phyloP scores from a whole-genome alignment of 2,797 vertebrate species.

The Gymnothorax javanicus region DNA sequence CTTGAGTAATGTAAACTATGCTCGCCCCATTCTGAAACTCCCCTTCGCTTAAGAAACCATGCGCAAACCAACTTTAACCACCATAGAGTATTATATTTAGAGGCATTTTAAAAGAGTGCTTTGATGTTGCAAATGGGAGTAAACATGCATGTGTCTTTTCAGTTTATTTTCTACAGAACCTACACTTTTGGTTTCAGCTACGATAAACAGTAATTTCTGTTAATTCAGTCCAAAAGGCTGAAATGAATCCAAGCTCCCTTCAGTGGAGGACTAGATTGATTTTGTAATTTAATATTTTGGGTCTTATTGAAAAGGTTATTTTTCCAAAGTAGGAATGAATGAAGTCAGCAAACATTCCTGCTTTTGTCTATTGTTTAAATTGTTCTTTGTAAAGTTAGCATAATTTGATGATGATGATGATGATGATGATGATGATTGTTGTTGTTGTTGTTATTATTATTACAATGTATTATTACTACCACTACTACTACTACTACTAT shows the following conservation, averaged over 20 bases:
- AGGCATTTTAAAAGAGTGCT: conserved; percentile 47
- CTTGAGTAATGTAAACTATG: conserved; percentile 63
- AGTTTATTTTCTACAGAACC: conserved; percentile 39
- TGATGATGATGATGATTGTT: not conserved
- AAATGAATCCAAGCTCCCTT: not conserved
- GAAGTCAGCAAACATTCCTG: not conserved
- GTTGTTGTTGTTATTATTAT: not conserved
- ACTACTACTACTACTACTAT: not conserved
- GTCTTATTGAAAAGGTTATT: not conserved
- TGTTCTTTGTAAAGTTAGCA: not conserved
- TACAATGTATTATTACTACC: too few relatives aligned
- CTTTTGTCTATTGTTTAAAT: not conserved
- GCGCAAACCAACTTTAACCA: conserved; percentile 60
- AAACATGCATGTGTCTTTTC: conserved; percentile 44
- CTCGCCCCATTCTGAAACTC: conserved; percentile 55
- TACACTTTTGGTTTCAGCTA: conserved; percentile 38
- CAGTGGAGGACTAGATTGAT: not conserved
- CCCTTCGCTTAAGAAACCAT: conserved; percentile 60
- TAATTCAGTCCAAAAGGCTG: not conserved
- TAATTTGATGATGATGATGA: too few relatives aligned
- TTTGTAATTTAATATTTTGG: not conserved
- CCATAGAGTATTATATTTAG: conserved; percentile 56
- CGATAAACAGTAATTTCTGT: conserved; percentile 19
- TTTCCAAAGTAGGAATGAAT: not conserved
- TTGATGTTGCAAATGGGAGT: conserved; percentile 49